Percentiles rank a stretch among this genome's conserved stretches.
phyloP scores from a whole-genome alignment of 2,113 vertebrate genomes.

The Chloebia gouldiae region DNA sequence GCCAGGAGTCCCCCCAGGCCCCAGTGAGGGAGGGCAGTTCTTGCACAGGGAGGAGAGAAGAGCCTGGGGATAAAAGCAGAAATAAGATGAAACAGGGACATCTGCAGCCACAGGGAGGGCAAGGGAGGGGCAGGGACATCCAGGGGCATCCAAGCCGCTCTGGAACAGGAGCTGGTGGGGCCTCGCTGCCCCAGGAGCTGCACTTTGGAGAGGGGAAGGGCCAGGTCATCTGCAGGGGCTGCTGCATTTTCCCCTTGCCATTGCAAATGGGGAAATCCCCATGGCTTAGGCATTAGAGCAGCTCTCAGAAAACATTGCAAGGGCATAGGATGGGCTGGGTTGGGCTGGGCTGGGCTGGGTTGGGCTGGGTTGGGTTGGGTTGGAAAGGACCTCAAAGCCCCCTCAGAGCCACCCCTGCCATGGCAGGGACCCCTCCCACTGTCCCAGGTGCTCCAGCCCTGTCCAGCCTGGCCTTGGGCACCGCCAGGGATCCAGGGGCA shows the following conservation, averaged over 20 bases:
- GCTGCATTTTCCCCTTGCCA: not conserved
- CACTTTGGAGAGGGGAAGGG: not conserved
- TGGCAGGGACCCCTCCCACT: not conserved
- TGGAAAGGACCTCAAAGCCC: fast-evolving
- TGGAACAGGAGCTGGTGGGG: not conserved
- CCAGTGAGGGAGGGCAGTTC: fast-evolving
- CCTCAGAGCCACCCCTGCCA: not conserved
- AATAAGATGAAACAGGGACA: fast-evolving
- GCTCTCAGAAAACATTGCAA: not conserved
- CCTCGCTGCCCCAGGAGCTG: not conserved
- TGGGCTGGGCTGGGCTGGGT: not conserved
- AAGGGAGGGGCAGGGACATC: not conserved
- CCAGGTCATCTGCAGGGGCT: not conserved
- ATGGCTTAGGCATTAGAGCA: fast-evolving
- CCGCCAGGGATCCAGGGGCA: not conserved
- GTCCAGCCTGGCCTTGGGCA: not conserved
- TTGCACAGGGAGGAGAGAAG: not conserved
- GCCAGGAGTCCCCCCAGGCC: too few relatives aligned
- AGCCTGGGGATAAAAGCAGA: not conserved
- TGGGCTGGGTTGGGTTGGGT: not conserved
- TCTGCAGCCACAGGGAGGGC: not conserved
- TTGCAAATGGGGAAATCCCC: not conserved
- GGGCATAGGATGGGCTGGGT: not conserved
- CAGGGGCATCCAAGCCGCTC: not conserved
- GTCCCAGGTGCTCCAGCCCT: not conserved